Conservation (phyloP, 2,888 invertebrate species). For the Biston betularia region DNA sequence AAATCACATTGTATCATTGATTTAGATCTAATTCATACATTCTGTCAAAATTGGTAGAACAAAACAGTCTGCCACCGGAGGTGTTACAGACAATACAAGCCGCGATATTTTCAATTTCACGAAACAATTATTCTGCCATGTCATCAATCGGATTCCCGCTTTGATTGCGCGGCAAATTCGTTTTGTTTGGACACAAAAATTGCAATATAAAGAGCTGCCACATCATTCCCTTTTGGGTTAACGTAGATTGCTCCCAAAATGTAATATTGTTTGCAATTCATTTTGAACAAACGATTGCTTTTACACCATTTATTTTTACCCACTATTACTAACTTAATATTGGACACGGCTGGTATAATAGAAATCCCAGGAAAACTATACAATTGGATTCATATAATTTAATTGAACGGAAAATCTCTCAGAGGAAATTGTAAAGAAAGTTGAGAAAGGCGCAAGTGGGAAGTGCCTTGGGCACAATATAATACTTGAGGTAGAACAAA, state of each 20-base stretch:
- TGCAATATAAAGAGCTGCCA: conserved; percentile 86
- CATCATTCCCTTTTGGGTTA: conserved; percentile 86
- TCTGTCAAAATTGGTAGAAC: conserved; percentile 25
- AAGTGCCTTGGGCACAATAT: conserved; percentile 71
- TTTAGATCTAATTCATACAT: conserved; percentile 10
- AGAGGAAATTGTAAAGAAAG: conserved; percentile 73
- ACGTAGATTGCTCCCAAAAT: conserved; percentile 85
- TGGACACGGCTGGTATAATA: conserved; percentile 62
- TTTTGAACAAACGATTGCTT: conserved; percentile 81
- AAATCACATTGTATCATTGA: neutral
- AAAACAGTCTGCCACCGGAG: conserved; percentile 48
- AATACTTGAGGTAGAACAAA: conserved; percentile 75
- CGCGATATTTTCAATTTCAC: conserved; percentile 84
- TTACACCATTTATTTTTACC: conserved; percentile 74
- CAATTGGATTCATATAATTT: conserved; percentile 74
- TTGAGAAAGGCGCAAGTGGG: conserved; percentile 67
- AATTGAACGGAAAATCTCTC: conserved; percentile 75
- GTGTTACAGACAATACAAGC: conserved; percentile 72
- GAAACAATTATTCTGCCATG: conserved; percentile 86
- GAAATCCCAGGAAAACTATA: conserved; percentile 64
- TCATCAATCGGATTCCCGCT: conserved; percentile 86
- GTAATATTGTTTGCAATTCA: conserved; percentile 85
- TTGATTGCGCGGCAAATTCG: conserved; percentile 86
- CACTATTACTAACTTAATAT: conserved; percentile 68
- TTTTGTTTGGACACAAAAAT: conserved; percentile 86